These are phyloP conservation scores for Geotrupes spiniger DNA, from an alignment of 2,888 invertebrate species.

Conservation along the genomic window DNA sequence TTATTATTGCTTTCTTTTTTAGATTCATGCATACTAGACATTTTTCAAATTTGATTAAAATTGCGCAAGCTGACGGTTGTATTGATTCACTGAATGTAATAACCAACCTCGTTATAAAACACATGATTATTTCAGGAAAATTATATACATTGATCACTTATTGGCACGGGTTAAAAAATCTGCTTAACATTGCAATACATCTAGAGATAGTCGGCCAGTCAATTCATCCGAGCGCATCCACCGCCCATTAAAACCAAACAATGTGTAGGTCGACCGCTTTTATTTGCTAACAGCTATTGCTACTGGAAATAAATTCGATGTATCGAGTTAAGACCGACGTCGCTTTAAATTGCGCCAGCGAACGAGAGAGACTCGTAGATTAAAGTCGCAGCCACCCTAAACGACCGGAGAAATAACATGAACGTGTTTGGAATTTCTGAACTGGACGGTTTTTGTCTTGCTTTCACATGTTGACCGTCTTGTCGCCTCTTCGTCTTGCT, in stretches of 20 bases:
- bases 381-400: constrained; percentile 7
- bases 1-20: too few species aligned
- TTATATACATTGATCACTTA: constrained; percentile 41
- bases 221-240: constrained; percentile 12
- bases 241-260: constrained; percentile 20
- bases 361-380: constrained; percentile 3
- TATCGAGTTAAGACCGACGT: constrained; percentile 31
- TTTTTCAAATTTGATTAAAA: too few species aligned
- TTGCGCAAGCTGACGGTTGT: too few species aligned
- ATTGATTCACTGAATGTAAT: too few species aligned
- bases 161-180: constrained; percentile 38
- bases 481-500: neutral
- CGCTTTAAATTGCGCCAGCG: constrained; percentile 5
- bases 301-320: constrained; percentile 41
- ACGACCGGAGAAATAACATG: constrained; percentile 40
- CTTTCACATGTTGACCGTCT: constrained; percentile 16
- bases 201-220: constrained; percentile 28
- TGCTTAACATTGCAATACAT: constrained; percentile 39
- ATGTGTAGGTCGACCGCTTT: constrained; percentile 40
- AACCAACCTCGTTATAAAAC: neutral
- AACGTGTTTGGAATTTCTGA: constrained; percentile 43
- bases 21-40: too few species aligned
- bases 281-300: constrained; percentile 46
- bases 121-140: constrained; percentile 16
- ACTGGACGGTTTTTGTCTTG: constrained; percentile 33